phyloP scores from a whole-genome alignment of 92 coral and sea anemone genomes.

The Heteractis magnifica region DNA sequence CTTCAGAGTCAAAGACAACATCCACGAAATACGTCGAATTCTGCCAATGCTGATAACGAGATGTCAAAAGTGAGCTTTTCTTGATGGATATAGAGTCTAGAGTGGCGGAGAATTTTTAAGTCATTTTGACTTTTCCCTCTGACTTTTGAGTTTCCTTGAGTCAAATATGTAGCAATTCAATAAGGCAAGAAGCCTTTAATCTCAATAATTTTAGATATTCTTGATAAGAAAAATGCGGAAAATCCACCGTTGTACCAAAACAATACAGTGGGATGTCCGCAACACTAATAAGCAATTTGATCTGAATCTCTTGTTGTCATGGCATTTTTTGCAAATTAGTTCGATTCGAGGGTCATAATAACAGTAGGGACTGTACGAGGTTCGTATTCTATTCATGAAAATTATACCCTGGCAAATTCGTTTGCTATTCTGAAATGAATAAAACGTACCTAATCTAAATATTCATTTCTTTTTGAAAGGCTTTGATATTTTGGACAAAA shows the following conservation, averaged over 20 bases:
- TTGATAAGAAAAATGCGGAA: background rate
- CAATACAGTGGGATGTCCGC: no score
- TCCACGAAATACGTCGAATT: background rate
- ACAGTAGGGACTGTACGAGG: background rate
- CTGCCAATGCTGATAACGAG: background rate
- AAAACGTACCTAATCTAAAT: no score
- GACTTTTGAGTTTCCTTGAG: background rate
- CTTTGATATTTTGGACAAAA: no score
- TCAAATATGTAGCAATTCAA: background rate
- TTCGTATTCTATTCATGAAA: background rate
- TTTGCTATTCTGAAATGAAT: no score
- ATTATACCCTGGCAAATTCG: background rate
- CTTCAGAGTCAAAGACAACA: constrained; percentile 1
- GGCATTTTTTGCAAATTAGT: background rate
- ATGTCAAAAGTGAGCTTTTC: background rate
- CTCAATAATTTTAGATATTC: background rate
- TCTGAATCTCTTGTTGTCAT: background rate
- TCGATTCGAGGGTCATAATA: background rate
- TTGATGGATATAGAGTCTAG: background rate
- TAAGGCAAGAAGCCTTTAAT: background rate
- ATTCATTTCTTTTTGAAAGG: no score
- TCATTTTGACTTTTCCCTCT: background rate
- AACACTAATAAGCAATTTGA: background rate
- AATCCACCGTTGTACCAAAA: background rate
- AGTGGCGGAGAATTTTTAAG: background rate